Conservation (phyloP, 2,888 invertebrate species). For the Nephrotoma guestfalica region DNA sequence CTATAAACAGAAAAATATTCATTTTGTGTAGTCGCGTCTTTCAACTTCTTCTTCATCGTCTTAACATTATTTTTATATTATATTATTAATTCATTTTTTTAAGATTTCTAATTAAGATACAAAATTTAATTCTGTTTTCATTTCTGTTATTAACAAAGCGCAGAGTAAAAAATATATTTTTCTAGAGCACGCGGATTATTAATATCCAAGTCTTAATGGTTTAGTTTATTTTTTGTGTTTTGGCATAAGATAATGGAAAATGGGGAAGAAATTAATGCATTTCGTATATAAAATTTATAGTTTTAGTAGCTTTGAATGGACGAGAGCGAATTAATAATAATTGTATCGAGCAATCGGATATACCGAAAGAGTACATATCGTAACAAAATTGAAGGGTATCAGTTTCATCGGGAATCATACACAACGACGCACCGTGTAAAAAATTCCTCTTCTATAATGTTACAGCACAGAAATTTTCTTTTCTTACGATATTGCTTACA, state of each 20-base stretch:
- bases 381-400: not conserved
- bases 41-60: not conserved
- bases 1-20: not conserved
- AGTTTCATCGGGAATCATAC: not conserved
- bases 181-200: not conserved
- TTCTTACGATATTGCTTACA: not conserved
- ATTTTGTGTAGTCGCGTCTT: not conserved
- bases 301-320: not conserved
- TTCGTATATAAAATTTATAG: not conserved
- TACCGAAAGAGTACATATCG: not conserved
- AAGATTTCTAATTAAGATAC: not conserved
- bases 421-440: not conserved
- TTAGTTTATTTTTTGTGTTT: not conserved
- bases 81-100: not conserved
- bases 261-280: not conserved
- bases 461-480: not conserved
- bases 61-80: not conserved
- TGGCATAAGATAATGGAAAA: not conserved
- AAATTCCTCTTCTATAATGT: not conserved
- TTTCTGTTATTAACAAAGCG: not conserved
- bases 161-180: not conserved
- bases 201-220: not conserved
- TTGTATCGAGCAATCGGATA: not conserved
- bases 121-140: not conserved
- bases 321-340: not conserved